Base-by-base conservation (phyloP, 2,888 invertebrate species). In the Philonicus albiceps region DNA sequence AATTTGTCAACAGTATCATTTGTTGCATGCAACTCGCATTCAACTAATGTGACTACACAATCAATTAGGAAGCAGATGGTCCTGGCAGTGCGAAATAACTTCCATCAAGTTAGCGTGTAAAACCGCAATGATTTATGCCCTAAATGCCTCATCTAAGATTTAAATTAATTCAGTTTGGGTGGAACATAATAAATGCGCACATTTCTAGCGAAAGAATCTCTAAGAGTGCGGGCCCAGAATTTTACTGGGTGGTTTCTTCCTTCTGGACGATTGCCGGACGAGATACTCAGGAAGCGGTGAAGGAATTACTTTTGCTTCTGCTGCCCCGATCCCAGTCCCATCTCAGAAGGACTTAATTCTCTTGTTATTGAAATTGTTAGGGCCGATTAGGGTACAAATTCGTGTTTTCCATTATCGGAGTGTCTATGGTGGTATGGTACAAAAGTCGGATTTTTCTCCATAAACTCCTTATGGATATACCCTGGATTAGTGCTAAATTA, bases 41-140 rank as follows among this genome's bases (percentile, higher is more conserved):
- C 43, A 30, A 40, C 40, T 78, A 37, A 37, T 78, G 78, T 43
- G 43, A 78, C 40, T 78, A 81, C 53, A 55, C 81, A 81, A 81
- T 81, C 81, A 81, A 81, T 81, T 81, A 55, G 81, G 81, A 49
- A 81, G 30, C 81, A 81, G 49, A 55, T 81, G 81, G 49, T 22
- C 19, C 30, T 81, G 81, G 81, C 81, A 81, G 81, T 81, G 81
- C 31, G 53, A 81, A 81, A 81, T 81, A 81, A 55, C 31, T 81
- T 49, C 53, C 81, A 55, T 81, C 81, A 53, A 81, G 53, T 81
- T 31, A 81, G 81, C 81, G 53, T 55, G 30, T 81, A 53, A 81
- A 81, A 81, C 81, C 81, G 81, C 81, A 81, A 22, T 81, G 81
- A 81, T 81, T 81, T 53, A 81, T 81, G 81, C 81, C 53, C 30